These are phyloP conservation scores for Perccottus glenii DNA, from an alignment of 2,113 vertebrate genomes.

Conservation along the genomic window DNA sequence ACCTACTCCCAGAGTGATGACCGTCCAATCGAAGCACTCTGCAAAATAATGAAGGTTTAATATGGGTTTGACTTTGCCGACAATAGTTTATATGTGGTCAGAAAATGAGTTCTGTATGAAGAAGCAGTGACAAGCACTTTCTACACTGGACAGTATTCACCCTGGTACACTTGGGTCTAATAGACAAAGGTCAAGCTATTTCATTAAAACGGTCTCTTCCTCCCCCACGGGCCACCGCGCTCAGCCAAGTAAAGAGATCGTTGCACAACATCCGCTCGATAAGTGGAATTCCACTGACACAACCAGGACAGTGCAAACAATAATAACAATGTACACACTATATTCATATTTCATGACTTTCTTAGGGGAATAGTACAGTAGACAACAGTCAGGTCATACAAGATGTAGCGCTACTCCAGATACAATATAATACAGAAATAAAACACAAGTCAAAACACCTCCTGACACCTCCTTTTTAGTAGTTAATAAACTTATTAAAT, in stretches of 20 bases:
- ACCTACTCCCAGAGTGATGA: slow-evolving; percentile 12
- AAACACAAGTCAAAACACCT: background rate
- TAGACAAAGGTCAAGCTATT: slow-evolving; percentile 62
- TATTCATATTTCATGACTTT: slow-evolving; percentile 39
- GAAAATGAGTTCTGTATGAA: background rate
- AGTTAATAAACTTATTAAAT: too few relatives aligned
- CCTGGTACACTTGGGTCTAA: slow-evolving; percentile 31
- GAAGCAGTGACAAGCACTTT: slow-evolving; percentile 21
- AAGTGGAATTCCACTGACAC: slow-evolving; percentile 37
- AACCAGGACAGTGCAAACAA: slow-evolving; percentile 28
- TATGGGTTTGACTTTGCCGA: background rate
- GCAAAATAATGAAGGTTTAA: background rate
- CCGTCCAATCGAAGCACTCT: background rate
- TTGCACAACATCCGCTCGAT: slow-evolving; percentile 24
- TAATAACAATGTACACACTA: slow-evolving; percentile 14
- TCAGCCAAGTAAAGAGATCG: slow-evolving; percentile 34
- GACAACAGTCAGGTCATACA: background rate
- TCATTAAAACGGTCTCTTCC: slow-evolving; percentile 59
- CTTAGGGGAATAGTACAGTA: background rate
- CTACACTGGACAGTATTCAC: slow-evolving; percentile 35
- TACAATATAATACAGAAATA: background rate
- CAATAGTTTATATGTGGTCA: background rate
- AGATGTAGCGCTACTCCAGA: background rate
- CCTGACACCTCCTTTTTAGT: too few relatives aligned
- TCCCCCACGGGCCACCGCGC: slow-evolving; percentile 48